These are phyloP conservation scores for Coregonus suidteri DNA, from an alignment of 2,797 vertebrate genomes.

Conservation along the genomic window DNA sequence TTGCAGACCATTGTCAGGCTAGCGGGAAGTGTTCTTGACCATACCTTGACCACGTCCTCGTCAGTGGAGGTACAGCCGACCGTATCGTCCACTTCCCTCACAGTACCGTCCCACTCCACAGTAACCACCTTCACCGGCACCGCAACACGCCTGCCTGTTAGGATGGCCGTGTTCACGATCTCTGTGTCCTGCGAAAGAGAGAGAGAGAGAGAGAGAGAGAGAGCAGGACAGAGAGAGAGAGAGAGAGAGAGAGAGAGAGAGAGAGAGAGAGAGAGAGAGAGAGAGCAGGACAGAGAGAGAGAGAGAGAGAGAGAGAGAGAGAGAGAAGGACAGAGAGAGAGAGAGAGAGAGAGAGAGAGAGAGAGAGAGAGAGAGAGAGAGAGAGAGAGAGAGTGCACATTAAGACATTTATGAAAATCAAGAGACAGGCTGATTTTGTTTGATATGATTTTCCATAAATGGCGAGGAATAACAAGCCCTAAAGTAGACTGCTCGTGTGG, in stretches of 20 bases:
- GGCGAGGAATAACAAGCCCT: neutral
- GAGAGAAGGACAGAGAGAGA: neutral
- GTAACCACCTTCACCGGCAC: slow-evolving; percentile 78
- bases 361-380: neutral
- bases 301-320: slow-evolving; percentile 7
- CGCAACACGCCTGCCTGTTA: slow-evolving; percentile 70
- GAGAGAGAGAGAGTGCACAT: neutral
- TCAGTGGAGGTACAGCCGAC: slow-evolving; percentile 76
- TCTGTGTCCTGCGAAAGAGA: slow-evolving; percentile 70
- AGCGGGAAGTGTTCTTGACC: neutral
- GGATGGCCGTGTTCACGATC: slow-evolving; percentile 78
- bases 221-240: neutral
- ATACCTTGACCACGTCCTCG: slow-evolving; percentile 77
- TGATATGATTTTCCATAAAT: neutral
- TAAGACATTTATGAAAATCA: neutral
- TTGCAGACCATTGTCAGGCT: neutral
- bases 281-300: slow-evolving; percentile 13
- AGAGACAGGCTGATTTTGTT: neutral
- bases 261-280: slow-evolving; percentile 23
- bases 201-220: neutral
- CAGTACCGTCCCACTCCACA: slow-evolving; percentile 75
- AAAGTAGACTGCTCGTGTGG: neutral
- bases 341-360: neutral
- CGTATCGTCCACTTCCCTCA: slow-evolving; percentile 74
- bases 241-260: neutral